Conservation (phyloP, 2,113 vertebrate genomes). For the Ginglymostoma cirratum region DNA sequence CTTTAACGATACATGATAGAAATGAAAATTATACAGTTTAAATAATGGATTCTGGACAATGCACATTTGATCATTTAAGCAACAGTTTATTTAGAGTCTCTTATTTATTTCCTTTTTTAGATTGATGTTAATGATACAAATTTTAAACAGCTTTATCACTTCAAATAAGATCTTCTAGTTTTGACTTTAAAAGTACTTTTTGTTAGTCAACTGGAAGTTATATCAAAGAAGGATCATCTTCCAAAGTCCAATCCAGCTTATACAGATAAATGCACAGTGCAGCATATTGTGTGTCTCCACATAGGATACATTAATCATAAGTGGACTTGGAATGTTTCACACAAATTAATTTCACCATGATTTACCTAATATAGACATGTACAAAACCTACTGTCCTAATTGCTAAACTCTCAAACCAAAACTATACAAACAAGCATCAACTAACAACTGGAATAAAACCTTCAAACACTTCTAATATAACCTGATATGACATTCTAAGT, state of each 20-base stretch:
- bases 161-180: neutral
- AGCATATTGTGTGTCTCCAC: neutral
- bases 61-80: neutral
- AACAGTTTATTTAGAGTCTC: neutral
- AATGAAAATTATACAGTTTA: neutral
- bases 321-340: neutral
- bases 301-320: neutral
- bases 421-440: neutral
- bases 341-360: constrained; percentile 1
- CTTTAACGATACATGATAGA: neutral
- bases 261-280: neutral
- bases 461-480: neutral
- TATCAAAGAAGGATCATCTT: neutral
- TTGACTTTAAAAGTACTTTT: neutral
- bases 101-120: neutral
- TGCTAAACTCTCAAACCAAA: neutral
- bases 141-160: neutral
- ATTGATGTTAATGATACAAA: neutral
- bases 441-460: constrained; percentile 22
- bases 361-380: neutral
- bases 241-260: neutral
- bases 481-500: neutral
- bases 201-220: neutral
- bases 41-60: neutral
- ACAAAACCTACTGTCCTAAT: neutral